Evolutionary conservation across 2,797 vertebrate genomes (phyloP).

Genomic region (Microchirus variegatus): DNA sequence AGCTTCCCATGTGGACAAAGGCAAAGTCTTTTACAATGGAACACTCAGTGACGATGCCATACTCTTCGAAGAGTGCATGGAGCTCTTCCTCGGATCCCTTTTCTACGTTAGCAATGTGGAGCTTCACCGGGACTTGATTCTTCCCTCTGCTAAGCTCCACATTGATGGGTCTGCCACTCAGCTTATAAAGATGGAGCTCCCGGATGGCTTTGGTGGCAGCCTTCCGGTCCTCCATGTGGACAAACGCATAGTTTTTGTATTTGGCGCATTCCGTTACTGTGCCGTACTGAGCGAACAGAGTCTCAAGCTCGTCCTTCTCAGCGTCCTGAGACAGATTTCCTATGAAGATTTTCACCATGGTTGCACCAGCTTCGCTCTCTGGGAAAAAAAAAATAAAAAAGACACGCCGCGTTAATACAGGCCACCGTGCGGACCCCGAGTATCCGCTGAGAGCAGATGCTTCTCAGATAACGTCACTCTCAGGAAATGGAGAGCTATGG

Average conservation of each 20-base stretch:
- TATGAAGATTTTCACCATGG: conserved; percentile 88
- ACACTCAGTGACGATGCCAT: conserved; percentile 81
- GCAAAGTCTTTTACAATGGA: conserved; percentile 84
- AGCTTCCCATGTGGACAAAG: conserved; percentile 84
- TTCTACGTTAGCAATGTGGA: conserved; percentile 84
- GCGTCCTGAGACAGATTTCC: conserved; percentile 83
- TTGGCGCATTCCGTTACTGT: conserved; percentile 84
- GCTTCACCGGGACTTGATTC: conserved; percentile 81
- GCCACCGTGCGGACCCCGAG: not conserved
- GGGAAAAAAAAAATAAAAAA: not conserved
- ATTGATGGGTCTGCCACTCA: conserved; percentile 81
- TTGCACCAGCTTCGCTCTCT: conserved; percentile 30
- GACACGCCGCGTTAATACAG: not conserved
- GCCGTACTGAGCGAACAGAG: conserved; percentile 80
- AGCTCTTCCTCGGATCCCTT: conserved; percentile 80
- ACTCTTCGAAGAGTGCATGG: conserved; percentile 80
- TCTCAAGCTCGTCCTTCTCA: conserved; percentile 79
- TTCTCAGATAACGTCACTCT: conserved; percentile 23
- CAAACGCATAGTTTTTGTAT: conserved; percentile 85
- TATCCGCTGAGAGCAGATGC: conserved; percentile 2
- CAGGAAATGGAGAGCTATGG: conserved; percentile 39
- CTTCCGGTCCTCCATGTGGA: conserved; percentile 86
- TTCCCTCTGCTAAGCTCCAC: conserved; percentile 84
- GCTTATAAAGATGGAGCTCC: conserved; percentile 77
- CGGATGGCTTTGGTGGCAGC: conserved; percentile 83